A percentile compares a stretch with the other conserved stretches of the same genome.
Evolutionary conservation across 2,888 invertebrate genomes (phyloP).

Genomic region (Melitaea athalia): DNA sequence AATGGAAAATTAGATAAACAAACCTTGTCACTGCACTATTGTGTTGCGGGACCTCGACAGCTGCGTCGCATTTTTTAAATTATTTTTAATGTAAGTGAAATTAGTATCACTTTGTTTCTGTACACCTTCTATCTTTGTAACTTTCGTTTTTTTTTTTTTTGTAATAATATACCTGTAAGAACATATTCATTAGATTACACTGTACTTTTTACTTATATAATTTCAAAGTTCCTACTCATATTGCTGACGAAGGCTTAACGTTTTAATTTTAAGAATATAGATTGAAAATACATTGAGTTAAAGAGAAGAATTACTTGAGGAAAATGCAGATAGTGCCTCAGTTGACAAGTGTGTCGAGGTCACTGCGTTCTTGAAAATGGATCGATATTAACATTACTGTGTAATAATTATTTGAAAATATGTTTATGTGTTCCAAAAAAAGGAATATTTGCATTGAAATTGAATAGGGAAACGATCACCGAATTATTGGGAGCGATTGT

Average conservation of each 20-base stretch:
- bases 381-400: slow-evolving; percentile 46
- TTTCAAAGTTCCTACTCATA: not conserved
- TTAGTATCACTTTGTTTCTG: slow-evolving; percentile 7
- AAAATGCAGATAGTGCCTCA: slow-evolving; percentile 48
- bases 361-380: slow-evolving; percentile 51
- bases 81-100: not conserved
- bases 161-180: too few species aligned
- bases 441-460: not conserved
- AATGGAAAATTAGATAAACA: slow-evolving; percentile 49
- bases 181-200: too few species aligned
- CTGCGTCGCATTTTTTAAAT: slow-evolving; percentile 4
- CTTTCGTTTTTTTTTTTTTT: too few species aligned
- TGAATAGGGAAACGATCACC: not conserved
- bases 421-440: too few species aligned
- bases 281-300: slow-evolving; percentile 25
- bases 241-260: not conserved
- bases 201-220: too few species aligned
- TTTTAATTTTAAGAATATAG: slow-evolving; percentile 7
- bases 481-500: slow-evolving; percentile 9
- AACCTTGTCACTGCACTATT: slow-evolving; percentile 26
- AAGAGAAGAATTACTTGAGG: slow-evolving; percentile 40
- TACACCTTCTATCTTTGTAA: not conserved
- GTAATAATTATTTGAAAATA: slow-evolving; percentile 24
- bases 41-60: slow-evolving; percentile 38
- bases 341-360: slow-evolving; percentile 56